Evolutionary conservation across 1,140 invertebrate species (phyloP), one percentile per base, ranked within the genome.

Genomic region (Yoshiicerus persimilis): DNA sequence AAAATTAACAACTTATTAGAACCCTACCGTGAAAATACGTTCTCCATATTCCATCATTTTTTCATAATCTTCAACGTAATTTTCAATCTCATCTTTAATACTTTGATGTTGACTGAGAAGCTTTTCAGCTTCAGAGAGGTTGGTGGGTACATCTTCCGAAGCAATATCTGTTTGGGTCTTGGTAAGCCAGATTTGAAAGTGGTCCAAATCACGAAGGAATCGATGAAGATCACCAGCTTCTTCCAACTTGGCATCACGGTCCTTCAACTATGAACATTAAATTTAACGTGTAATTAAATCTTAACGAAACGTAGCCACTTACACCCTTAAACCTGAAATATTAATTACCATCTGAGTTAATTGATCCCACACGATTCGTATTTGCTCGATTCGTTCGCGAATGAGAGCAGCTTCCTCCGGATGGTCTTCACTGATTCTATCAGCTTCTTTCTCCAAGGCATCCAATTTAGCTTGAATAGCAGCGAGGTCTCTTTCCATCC

Each of bases 21-120:
- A 56, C 94, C 93, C 92, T 90, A 95, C 97, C 87, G 96, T 96
- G 83, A 97, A 98, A 86, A 99, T 95, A 91, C 96, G 95, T 92
- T 99, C 98, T 83, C 99, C 99, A 92, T 99, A 99, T 91, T 99
- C 98, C 96, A 99, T 99, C 98, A 99, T 99, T 93, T 98, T 98
- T 90, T 96, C 96, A 92, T 99, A 99, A 92, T 99, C 99, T 90
- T 99, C 97, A 75, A 96, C 98, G 92, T 99, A 99, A 91, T 99
- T 99, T 92, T 99, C 98, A 91, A 99, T 99, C 93, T 99, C 99
- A 92, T 99, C 98, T 91, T 97, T 96, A 90, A 99, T 98, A 88
- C 97, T 97, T 93, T 99, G 97, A 93, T 99, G 99, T 92, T 97
- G 98, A 84, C 96, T 98, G 0, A 99, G 94, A 3, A 99, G 93